A percentile compares a stretch with the other conserved stretches of the same genome.
Conservation (phyloP, 2,888 invertebrate genomes). For the Drosophila paracracens region DNA sequence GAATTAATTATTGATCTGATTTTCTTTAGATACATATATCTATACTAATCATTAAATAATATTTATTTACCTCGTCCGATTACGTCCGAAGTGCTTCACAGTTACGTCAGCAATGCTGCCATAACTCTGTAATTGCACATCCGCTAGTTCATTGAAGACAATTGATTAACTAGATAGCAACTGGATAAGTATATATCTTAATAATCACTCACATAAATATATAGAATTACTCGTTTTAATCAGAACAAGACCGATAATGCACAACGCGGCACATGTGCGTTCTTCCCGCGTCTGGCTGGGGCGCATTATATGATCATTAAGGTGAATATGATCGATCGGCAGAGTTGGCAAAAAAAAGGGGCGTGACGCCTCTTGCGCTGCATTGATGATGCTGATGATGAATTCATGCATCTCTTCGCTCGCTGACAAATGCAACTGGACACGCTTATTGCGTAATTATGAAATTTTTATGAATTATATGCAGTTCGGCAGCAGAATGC, state of each 20-base stretch:
- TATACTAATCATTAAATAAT: too few relatives aligned
- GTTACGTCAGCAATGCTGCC: neutral
- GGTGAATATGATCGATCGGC: constrained; percentile 69
- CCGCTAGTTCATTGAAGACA: neutral
- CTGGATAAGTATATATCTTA: neutral
- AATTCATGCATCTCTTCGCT: constrained; percentile 52
- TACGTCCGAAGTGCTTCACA: too few relatives aligned
- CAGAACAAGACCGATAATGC: neutral
- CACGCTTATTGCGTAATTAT: constrained; percentile 79
- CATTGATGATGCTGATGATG: constrained; percentile 67
- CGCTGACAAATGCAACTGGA: constrained; percentile 67
- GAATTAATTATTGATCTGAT: neutral
- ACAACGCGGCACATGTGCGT: constrained; percentile 9
- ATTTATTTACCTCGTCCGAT: neutral
- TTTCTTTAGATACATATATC: neutral
- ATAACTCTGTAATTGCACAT: neutral
- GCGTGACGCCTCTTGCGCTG: constrained; percentile 47
- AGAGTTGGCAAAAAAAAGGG: constrained; percentile 46
- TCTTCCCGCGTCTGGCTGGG: constrained; percentile 4
- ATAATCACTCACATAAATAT: constrained; percentile 2
- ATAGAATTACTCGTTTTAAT: constrained; percentile 8
- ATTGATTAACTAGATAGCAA: neutral
- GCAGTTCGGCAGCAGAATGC: constrained; percentile 25
- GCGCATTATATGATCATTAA: constrained; percentile 78
- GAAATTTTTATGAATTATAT: constrained; percentile 76